Conservation (phyloP, 2,888 invertebrate species). For the Eupithecia centaureata region DNA sequence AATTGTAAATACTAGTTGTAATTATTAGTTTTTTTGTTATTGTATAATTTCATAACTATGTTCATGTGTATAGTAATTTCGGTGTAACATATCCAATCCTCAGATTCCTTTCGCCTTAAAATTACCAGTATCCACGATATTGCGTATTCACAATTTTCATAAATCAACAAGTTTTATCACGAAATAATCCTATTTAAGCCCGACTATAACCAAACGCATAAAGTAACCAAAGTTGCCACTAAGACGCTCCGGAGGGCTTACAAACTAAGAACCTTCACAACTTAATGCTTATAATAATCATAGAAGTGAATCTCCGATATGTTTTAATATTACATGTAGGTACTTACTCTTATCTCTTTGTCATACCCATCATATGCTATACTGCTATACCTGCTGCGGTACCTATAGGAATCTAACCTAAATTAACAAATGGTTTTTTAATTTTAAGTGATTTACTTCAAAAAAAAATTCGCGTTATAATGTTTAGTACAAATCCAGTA, state of each 20-base stretch:
- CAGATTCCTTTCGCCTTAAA: background rate
- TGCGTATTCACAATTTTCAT: slow-evolving; percentile 9
- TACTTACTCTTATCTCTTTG: background rate
- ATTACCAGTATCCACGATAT: background rate
- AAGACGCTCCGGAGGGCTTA: slow-evolving; percentile 31
- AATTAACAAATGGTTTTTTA: no score
- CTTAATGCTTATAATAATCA: background rate
- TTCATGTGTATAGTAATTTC: no score
- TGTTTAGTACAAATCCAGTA: no score
- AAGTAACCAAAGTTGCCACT: slow-evolving; percentile 36
- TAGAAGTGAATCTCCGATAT: slow-evolving; percentile 19
- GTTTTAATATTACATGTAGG: background rate
- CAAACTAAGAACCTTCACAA: slow-evolving; percentile 28
- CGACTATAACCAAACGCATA: slow-evolving; percentile 27
- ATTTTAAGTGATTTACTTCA: no score
- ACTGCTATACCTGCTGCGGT: no score
- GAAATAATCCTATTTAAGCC: slow-evolving; percentile 26
- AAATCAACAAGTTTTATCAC: slow-evolving; percentile 30
- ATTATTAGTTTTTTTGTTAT: no score
- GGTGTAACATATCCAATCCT: background rate
- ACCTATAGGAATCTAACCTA: no score
- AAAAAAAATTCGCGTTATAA: no score
- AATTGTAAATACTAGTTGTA: no score
- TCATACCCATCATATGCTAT: no score
- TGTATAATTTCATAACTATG: no score